Percentiles rank a stretch among this genome's conserved stretches.
Conservation (phyloP, 2,797 vertebrate genomes). For the Aldrovandia affinis region DNA sequence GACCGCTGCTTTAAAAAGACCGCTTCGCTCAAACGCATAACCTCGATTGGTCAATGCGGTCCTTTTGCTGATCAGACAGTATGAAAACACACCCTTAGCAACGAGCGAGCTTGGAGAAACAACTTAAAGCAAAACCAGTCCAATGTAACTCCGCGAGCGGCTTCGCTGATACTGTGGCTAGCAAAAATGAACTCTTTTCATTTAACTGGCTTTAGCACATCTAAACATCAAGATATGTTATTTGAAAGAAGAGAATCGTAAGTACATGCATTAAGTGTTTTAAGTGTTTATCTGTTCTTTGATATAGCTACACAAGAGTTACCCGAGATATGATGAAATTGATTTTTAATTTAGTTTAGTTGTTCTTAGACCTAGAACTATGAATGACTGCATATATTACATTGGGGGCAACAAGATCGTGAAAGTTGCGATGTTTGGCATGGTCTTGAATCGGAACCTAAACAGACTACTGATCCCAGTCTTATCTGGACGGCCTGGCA, state of each 20-base stretch:
- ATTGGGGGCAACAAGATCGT: background rate
- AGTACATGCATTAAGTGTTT: background rate
- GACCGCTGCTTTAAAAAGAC: background rate
- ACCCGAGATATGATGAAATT: background rate
- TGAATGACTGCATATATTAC: background rate
- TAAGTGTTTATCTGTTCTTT: background rate
- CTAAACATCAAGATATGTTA: background rate
- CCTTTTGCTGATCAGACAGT: background rate
- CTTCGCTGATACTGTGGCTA: background rate
- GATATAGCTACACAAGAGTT: too few relatives aligned
- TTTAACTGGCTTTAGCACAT: background rate
- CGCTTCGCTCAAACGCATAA: background rate
- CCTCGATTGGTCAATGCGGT: background rate
- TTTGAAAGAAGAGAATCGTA: constrained; percentile 6
- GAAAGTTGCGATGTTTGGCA: background rate
- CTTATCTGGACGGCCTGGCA: background rate
- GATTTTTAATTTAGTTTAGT: background rate
- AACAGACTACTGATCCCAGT: background rate
- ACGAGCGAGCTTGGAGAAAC: background rate
- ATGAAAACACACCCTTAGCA: constrained; percentile 17
- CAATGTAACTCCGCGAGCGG: background rate
- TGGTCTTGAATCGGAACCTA: background rate
- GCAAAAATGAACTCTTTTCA: background rate
- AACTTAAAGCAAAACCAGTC: too few relatives aligned
- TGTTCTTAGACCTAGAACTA: background rate